Conservation (phyloP, 2,113 vertebrate genomes). For the Edolisoma coerulescens region DNA sequence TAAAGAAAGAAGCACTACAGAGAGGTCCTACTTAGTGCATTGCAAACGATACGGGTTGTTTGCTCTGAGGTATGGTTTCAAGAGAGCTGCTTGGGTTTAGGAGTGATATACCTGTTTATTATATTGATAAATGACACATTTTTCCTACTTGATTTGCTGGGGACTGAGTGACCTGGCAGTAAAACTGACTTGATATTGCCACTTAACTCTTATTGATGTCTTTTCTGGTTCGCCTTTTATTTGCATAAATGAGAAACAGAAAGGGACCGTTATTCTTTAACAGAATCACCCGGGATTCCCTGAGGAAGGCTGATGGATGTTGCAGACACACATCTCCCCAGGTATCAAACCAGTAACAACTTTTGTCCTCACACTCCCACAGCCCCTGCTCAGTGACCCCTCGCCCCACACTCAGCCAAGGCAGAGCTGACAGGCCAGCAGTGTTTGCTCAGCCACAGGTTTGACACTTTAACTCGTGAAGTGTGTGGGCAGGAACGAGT, state of each 20-base stretch:
- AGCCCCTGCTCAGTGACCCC: neutral
- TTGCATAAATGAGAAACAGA: slow-evolving; percentile 51
- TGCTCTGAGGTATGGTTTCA: slow-evolving; percentile 10
- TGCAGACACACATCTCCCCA: slow-evolving; percentile 4
- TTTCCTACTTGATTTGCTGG: slow-evolving; percentile 46
- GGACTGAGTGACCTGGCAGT: slow-evolving; percentile 60
- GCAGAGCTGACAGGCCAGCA: neutral
- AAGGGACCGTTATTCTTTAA: neutral
- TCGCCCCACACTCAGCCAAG: rapidly evolving
- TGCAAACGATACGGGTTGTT: slow-evolving; percentile 4
- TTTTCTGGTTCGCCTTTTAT: slow-evolving; percentile 6
- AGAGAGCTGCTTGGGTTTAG: slow-evolving; percentile 43
- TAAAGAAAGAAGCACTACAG: neutral
- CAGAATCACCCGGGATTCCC: neutral
- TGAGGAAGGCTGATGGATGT: neutral
- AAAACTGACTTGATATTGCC: slow-evolving; percentile 63
- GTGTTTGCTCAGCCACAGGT: neutral
- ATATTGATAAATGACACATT: slow-evolving; percentile 58
- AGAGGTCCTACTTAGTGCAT: neutral
- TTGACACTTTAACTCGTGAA: slow-evolving; percentile 1
- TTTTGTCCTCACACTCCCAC: neutral
- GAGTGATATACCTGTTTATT: slow-evolving; percentile 52
- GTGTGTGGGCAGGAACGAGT: slow-evolving; percentile 18
- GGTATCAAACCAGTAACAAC: neutral
- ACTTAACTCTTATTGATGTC: slow-evolving; percentile 62